Evolutionary conservation across 2,888 invertebrate species (phyloP), one percentile per base, ranked within the genome.

Genomic region (Meteorus colon): DNA sequence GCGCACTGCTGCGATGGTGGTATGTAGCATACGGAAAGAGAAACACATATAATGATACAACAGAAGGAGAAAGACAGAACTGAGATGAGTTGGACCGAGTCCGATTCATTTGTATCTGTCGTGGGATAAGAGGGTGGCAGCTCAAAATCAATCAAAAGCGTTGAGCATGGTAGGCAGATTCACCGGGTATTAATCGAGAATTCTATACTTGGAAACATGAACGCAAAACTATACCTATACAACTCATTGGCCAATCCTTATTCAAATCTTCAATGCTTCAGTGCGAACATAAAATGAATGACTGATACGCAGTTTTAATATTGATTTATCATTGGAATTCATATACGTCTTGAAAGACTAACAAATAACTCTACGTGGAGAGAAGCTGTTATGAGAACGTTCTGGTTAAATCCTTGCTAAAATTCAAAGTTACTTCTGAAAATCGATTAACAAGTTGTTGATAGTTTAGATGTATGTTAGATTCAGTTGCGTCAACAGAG

Each of bases 91-190:
- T 41, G 60, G 81, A 80, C 82, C 79, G 79, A 82, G 82, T 86
- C 84, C 86, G 86, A 87, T 88, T 88, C 88, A 88, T 89, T 89
- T 89, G 87, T 89, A 88, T 87, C 88, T 86, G 88, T 89, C 88
- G 82, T 82, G 76, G 85, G 79, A 85, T 84, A 82, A 82, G 83
- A 78, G 59, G 68, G 77, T 63, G 73, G 82, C 80, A 85, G 83
- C 84, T 86, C 85, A 82, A 81, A 88, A 89, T 88, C 89, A 87
- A 89, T 89, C 88, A 88, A 87, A 87, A 82, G 82, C 85, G 81
- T 81, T 80, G 81, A 81, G 81, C 81, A 81, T 81, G 81, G 81
- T 81, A 77, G 80, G 79, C 82, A 80, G 82, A 86, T 85, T 83
- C 84, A 80, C 84, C 41, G 83, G 82, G 84, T 86, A 86, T 86